Evolutionary conservation across 1,140 invertebrate genomes (phyloP), one percentile per base, ranked within the genome.

Genomic region (Luehdorfia chinensis): DNA sequence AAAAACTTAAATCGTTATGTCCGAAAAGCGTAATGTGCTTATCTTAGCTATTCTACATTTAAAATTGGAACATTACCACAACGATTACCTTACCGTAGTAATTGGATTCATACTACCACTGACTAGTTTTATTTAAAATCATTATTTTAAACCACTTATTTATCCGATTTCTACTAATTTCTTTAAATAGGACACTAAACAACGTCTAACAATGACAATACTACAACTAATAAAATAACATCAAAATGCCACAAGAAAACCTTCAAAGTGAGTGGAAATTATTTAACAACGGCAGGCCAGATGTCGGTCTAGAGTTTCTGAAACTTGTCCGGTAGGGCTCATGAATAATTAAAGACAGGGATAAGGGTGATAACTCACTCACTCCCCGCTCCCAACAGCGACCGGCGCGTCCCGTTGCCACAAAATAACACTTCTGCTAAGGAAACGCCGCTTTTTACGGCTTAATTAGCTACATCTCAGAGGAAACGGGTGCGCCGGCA

Each of bases 301-400:
- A 68, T 81, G 77, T 61, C 66, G 53, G 59, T 52, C 44, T 50
- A 43, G 55, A 77, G 59, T 75, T 64, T 49, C 37, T 55, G 55
- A 65, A 74, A 74, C 65, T 75, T 62, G 67, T 69, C 62, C 56
- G 55, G 53, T 34, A 55, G 48, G 50, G 46, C 63, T 71, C 71
- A 75, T 79, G 74, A 79, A 79, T 77, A 79, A 81, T 79, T 79
- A 75, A 79, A 81, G 57, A 51, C 59, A 21, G 57, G 47, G 57
- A 57, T 68, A 61, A 61, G 57, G 55, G 58, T 64, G 57, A 75
- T 75, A 77, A 79, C 67, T 79, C 66, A 76, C 52, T 57, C 43
- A 37, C 54, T 18, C 30, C 18, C 19, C 15, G 30, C 21, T 33
- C 16, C 23, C 34, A 21, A 33, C 21, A 28, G n/a, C 25, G n/a